phyloP scores from a whole-genome alignment of 2,113 vertebrate genomes.

The Gyps fulvus region DNA sequence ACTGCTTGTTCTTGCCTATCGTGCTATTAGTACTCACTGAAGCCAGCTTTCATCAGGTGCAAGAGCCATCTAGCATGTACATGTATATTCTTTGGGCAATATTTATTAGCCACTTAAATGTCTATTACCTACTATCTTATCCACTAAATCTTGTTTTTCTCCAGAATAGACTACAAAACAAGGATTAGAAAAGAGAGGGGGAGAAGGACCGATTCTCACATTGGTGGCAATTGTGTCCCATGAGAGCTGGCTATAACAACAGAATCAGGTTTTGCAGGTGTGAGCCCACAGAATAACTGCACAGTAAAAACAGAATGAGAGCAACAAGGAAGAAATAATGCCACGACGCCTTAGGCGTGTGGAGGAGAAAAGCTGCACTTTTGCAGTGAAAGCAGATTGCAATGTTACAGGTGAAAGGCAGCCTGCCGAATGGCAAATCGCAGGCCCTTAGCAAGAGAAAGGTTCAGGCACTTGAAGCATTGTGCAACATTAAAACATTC shows the following conservation, averaged over 20 bases:
- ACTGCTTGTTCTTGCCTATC: not conserved
- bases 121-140: not conserved
- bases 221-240: not conserved
- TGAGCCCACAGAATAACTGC: not conserved
- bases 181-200: not conserved
- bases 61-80: not conserved
- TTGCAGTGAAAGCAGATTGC: not conserved
- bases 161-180: not conserved
- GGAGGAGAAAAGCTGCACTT: not conserved
- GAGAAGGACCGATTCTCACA: not conserved
- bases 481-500: not conserved
- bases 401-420: not conserved
- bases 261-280: not conserved
- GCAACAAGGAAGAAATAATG: not conserved
- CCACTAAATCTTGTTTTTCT: not conserved
- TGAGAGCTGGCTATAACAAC: not conserved
- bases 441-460: not conserved
- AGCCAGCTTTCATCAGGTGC: not conserved
- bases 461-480: not conserved
- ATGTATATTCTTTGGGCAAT: not conserved
- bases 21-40: not conserved
- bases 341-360: fast-evolving
- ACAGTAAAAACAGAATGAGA: not conserved
- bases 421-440: not conserved
- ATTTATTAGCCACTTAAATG: not conserved